Evolutionary conservation across 2,888 invertebrate genomes (phyloP).

Genomic region (Alloscopus bannaensis): DNA sequence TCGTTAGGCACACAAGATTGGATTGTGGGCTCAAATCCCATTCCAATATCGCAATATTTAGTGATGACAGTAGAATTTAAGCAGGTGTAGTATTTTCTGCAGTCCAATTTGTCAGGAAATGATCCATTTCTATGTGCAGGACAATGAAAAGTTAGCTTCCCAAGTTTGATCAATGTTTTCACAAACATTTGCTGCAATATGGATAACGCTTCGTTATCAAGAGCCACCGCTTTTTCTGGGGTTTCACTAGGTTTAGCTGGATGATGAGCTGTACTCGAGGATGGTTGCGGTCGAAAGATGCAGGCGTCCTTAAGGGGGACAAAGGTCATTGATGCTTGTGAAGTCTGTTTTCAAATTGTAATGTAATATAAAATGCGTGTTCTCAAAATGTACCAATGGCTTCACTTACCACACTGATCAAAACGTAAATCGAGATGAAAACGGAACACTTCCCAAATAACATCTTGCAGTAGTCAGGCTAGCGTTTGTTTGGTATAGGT

Average conservation of each 20-base stretch:
- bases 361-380: no score
- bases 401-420: conserved; percentile 12
- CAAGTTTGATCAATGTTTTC: conserved; percentile 50
- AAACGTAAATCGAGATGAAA: no score
- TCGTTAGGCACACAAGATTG: conserved; percentile 28
- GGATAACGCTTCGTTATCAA: conserved; percentile 44
- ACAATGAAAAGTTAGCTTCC: conserved; percentile 53
- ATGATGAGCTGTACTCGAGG: not conserved
- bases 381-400: no score
- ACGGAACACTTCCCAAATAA: no score
- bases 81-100: conserved; percentile 54
- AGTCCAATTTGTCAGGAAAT: conserved; percentile 48
- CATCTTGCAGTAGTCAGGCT: no score
- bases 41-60: conserved; percentile 20
- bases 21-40: conserved; percentile 40
- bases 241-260: not conserved
- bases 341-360: no score
- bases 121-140: conserved; percentile 35
- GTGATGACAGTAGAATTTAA: conserved; percentile 14
- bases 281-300: no score
- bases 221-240: not conserved
- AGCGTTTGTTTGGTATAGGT: no score
- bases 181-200: conserved; percentile 47
- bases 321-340: no score
- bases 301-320: no score